A percentile compares a stretch with the other conserved stretches of the same genome.
Evolutionary conservation across 2,888 invertebrate genomes (phyloP).

Genomic region (Ariolimax columbianus): DNA sequence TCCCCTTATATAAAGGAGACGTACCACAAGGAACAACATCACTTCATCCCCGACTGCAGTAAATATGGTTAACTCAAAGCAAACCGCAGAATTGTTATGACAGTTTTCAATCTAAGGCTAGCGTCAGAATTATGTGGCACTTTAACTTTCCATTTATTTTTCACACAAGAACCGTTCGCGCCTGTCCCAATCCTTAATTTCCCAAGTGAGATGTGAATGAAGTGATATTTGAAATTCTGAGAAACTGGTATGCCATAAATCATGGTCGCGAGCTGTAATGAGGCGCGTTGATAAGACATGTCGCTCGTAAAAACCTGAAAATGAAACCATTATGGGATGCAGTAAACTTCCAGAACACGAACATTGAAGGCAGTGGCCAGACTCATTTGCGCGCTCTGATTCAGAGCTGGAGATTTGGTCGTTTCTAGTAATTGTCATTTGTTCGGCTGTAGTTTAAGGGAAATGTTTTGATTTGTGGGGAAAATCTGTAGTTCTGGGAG

Average conservation of each 20-base stretch:
- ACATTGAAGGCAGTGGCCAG: not conserved
- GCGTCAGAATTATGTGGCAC: no score
- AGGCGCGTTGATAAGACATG: not conserved
- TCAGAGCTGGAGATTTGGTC: not conserved
- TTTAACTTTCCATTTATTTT: no score
- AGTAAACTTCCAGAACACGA: not conserved
- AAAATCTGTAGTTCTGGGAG: no score
- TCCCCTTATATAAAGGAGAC: no score
- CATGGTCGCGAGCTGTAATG: not conserved
- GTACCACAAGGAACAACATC: no score
- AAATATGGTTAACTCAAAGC: no score
- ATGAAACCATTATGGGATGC: constrained; percentile 12
- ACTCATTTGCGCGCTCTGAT: not conserved
- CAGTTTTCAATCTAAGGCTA: no score
- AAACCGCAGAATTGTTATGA: no score
- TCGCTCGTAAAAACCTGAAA: constrained; percentile 13
- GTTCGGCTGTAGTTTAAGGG: not conserved
- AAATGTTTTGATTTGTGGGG: not conserved
- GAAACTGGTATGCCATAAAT: not conserved
- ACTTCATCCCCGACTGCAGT: no score
- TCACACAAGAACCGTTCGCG: no score
- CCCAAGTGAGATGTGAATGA: not conserved
- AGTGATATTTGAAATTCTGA: not conserved
- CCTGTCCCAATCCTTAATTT: not conserved
- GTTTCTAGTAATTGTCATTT: not conserved